Percentiles rank a stretch among this genome's conserved stretches.
Conservation (phyloP, 2,888 invertebrate species). For the Drosophila buzzatii region DNA sequence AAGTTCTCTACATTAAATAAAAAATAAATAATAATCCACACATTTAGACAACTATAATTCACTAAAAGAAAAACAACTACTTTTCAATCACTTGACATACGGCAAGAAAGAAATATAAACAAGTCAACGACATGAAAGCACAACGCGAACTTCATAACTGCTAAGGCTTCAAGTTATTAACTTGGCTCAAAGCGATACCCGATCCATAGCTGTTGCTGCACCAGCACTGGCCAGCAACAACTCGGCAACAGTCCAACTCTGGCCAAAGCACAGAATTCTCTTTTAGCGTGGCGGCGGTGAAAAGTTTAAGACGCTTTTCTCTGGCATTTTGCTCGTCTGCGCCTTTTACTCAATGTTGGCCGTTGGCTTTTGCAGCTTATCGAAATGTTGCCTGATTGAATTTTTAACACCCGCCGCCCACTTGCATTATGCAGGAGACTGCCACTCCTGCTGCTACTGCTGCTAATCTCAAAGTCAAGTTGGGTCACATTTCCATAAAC, state of each 20-base stretch:
- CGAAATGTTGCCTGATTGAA: constrained; percentile 70
- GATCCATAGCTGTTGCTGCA: constrained; percentile 37
- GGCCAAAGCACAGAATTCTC: constrained; percentile 55
- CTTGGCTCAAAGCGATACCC: constrained; percentile 73
- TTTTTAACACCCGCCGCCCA: constrained; percentile 26
- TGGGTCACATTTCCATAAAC: constrained; percentile 68
- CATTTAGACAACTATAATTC: neutral
- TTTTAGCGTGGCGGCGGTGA: constrained; percentile 53
- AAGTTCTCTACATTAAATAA: neutral
- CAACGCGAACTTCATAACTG: constrained; percentile 76
- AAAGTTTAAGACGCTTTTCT: constrained; percentile 74
- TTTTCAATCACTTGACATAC: constrained; percentile 50
- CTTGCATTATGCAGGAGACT: constrained; percentile 50
- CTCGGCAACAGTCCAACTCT: constrained; percentile 34
- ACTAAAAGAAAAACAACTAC: neutral
- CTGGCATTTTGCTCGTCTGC: constrained; percentile 15
- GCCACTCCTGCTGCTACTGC: constrained; percentile 2
- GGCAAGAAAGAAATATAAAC: constrained; percentile 43
- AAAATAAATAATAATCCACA: neutral
- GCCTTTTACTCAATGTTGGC: constrained; percentile 33
- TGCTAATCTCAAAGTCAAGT: constrained; percentile 64
- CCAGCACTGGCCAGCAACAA: constrained; percentile 30
- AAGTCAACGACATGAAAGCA: constrained; percentile 67
- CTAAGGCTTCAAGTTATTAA: constrained; percentile 76
- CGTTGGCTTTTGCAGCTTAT: constrained; percentile 73